A percentile compares a stretch with the other conserved stretches of the same genome.
Conservation (phyloP, 2,888 invertebrate genomes). For the Drosophila mercatorum region DNA sequence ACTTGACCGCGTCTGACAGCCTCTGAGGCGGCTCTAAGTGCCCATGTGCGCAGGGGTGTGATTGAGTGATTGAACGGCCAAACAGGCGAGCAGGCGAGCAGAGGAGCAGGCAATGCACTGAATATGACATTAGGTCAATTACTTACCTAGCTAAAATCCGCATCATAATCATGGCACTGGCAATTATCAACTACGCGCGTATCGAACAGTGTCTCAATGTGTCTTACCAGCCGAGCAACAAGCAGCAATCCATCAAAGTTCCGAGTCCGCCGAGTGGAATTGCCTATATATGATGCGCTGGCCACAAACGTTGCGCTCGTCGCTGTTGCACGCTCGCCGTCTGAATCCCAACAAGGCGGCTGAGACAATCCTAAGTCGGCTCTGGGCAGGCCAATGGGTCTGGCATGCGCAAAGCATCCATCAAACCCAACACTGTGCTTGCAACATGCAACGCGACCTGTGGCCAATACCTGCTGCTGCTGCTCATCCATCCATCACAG, state of each 20-base stretch:
- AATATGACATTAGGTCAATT: constrained; percentile 18
- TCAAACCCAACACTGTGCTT: constrained; percentile 36
- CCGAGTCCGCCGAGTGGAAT: constrained; percentile 9
- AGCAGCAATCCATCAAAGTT: constrained; percentile 41
- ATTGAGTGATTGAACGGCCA: constrained; percentile 35
- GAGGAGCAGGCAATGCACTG: constrained; percentile 10
- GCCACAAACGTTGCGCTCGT: constrained; percentile 29
- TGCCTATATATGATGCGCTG: background rate
- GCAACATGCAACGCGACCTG: constrained; percentile 22
- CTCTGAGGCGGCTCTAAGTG: constrained; percentile 27
- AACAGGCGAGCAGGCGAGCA: constrained; percentile 5
- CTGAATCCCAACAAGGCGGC: constrained; percentile 56
- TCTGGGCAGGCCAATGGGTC: constrained; percentile 33
- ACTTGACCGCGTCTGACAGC: constrained; percentile 66
- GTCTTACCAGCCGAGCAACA: constrained; percentile 2
- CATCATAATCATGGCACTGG: constrained; percentile 27
- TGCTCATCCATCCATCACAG: constrained; percentile 17
- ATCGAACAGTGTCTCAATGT: constrained; percentile 1
- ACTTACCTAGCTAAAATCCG: constrained; percentile 50
- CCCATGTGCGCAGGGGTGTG: constrained; percentile 16
- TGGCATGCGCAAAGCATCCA: constrained; percentile 65
- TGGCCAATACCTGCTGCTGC: constrained; percentile 22
- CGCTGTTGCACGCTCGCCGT: constrained; percentile 51
- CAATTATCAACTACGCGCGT: background rate
- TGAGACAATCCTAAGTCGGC: constrained; percentile 57